Evolutionary conservation across 2,888 invertebrate genomes (phyloP).

Genomic region (Hoplodrina ambigua): DNA sequence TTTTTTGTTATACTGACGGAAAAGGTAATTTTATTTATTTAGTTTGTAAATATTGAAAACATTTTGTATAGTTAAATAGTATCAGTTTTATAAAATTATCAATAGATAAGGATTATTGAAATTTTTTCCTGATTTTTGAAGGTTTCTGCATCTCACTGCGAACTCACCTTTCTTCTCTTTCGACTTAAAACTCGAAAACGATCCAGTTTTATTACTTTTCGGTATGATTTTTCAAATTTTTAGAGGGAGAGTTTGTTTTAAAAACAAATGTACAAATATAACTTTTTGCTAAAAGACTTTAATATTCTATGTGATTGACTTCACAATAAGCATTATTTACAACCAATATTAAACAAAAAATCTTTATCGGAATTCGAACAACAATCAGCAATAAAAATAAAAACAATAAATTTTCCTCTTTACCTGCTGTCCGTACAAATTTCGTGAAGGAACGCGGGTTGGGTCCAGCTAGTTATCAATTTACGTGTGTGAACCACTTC

Average conservation of each 20-base stretch:
- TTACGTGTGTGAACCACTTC: constrained; percentile 49
- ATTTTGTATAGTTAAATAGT: too few species aligned
- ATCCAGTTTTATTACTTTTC: not conserved
- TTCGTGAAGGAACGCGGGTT: constrained; percentile 75
- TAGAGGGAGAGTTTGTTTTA: not conserved
- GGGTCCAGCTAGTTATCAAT: constrained; percentile 59
- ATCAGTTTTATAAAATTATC: too few species aligned
- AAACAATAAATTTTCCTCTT: constrained; percentile 38
- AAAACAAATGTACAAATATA: not conserved
- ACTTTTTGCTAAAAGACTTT: not conserved
- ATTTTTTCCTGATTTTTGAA: too few species aligned
- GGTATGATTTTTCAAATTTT: too few species aligned
- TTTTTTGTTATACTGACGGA: too few species aligned
- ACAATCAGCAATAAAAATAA: constrained; percentile 35
- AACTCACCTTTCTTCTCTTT: too few species aligned
- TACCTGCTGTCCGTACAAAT: constrained; percentile 65
- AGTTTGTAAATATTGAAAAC: too few species aligned
- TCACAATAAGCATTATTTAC: constrained; percentile 2
- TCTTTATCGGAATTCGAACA: constrained; percentile 2
- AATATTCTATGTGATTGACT: not conserved
- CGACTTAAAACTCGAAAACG: not conserved
- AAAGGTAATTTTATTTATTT: too few species aligned
- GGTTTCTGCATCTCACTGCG: too few species aligned
- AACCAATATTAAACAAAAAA: constrained; percentile 1
- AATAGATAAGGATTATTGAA: too few species aligned